Base-by-base conservation (phyloP, 2,113 vertebrate species). In the Festucalex cinctus region DNA sequence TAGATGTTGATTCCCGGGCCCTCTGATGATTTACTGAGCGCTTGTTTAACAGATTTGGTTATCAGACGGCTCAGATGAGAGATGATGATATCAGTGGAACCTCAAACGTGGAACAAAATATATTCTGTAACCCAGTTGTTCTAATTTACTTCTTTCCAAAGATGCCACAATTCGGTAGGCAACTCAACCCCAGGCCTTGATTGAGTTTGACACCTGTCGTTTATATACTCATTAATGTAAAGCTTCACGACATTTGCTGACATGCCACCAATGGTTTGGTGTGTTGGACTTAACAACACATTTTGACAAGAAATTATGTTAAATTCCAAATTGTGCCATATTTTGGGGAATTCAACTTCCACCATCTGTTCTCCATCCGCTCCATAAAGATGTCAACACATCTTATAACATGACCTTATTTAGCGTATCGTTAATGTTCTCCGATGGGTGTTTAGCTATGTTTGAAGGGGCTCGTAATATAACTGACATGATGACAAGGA, bases 1-100 rank as follows among this genome's bases (percentile, higher is more conserved):
- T 75, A 78, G 66, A 79, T 63, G 32, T 54, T 58, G 56, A 65
- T 78, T 76, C 24, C 68, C 17, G 24, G 28, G 51, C 57, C 70
- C 64, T 70, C 68, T 81, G 63, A 56, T 71, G 62, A 72, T 76
- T 81, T 73, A 68, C 43, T 66, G 58, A 67, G 68, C 68, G 49
- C 41, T 69, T 63, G 66, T 75, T 72, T 10, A 69, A 78, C 56
- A 64, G 68, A 74, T 72, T 69, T 74, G 66, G 72, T 81, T 67
- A 43, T 81, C 66, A 74, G 61, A 65, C 65, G 70, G 26, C 46
- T 37, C 3, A 10, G 37, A 75, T 75, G 60, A 68, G 24, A 53
- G 28, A 22, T 46, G 36, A 79, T 77, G 73, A 77, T 72, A 26
- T 54, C 51, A 54, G 51, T 24, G 5, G 19, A 24, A 26, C 12